Evolutionary conservation across 30 jellyfish, hydroid and myxozoan species (phyloP).

Genomic region (Clytia hemisphaerica): DNA sequence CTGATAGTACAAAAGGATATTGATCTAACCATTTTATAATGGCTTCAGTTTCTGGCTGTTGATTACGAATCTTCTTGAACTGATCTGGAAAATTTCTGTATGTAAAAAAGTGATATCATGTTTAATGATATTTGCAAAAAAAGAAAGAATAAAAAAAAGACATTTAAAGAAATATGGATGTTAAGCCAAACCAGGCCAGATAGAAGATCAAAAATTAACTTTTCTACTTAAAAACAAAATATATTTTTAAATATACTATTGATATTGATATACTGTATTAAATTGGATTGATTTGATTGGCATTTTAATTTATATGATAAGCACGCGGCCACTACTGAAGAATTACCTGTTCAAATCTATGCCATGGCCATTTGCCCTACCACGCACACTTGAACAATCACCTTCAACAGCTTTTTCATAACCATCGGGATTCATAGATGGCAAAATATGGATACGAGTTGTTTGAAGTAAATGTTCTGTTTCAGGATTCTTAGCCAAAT

Average conservation of each 20-base stretch:
- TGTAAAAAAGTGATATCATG: too few relatives aligned
- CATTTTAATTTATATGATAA: too few relatives aligned
- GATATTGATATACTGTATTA: too few relatives aligned
- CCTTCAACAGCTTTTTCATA: constrained; percentile 53
- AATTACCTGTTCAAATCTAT: constrained; percentile 82
- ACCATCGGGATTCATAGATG: constrained; percentile 98
- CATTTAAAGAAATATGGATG: too few relatives aligned
- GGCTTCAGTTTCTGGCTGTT: constrained; percentile 85
- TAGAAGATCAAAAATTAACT: too few relatives aligned
- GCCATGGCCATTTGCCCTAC: constrained; percentile 72
- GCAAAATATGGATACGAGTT: constrained; percentile 86
- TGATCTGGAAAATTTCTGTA: constrained; percentile 96
- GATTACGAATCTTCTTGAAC: constrained; percentile 26
- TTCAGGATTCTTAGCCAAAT: constrained; percentile 35
- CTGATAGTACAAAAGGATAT: constrained; percentile 89
- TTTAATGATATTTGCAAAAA: too few relatives aligned
- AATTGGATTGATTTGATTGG: too few relatives aligned
- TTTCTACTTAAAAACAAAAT: too few relatives aligned
- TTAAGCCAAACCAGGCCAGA: too few relatives aligned
- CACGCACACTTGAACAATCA: constrained; percentile 57
- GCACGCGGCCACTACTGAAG: neutral
- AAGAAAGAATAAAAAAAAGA: too few relatives aligned
- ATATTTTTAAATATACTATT: too few relatives aligned
- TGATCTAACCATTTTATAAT: constrained; percentile 61
- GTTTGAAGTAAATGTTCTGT: constrained; percentile 30